phyloP scores from a whole-genome alignment of 2,888 invertebrate species.

The Hirtodrosophila cameraria region DNA sequence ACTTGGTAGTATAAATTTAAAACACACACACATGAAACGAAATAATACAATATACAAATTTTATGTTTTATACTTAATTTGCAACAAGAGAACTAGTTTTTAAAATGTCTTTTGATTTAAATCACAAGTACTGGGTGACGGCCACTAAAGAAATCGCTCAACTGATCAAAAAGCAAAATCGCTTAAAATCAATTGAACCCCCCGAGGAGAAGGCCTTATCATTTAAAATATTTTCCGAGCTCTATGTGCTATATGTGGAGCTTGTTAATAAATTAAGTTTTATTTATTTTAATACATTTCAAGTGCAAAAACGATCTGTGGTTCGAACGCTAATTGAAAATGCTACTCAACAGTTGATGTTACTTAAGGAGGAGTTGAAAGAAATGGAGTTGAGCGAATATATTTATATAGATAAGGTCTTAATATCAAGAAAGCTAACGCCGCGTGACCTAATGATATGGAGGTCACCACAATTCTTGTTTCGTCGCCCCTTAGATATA shows the following conservation, averaged over 20 bases:
- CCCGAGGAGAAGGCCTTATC: slow-evolving; percentile 65
- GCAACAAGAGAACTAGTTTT: background rate
- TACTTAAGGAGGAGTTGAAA: slow-evolving; percentile 85
- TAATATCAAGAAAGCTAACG: slow-evolving; percentile 87
- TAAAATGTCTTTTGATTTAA: slow-evolving; percentile 84
- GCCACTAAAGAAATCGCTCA: slow-evolving; percentile 83
- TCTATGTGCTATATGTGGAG: slow-evolving; percentile 80
- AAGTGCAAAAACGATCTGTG: slow-evolving; percentile 82
- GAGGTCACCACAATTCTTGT: slow-evolving; percentile 79
- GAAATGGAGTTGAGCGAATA: slow-evolving; percentile 86
- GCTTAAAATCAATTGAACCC: slow-evolving; percentile 72
- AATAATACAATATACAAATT: slow-evolving; percentile 7
- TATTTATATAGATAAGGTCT: slow-evolving; percentile 88
- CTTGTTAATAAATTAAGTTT: slow-evolving; percentile 81
- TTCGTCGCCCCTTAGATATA: slow-evolving; percentile 82
- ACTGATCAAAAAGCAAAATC: slow-evolving; percentile 82
- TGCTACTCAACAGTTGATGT: slow-evolving; percentile 84
- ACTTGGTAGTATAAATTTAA: background rate
- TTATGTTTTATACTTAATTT: background rate
- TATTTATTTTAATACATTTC: slow-evolving; percentile 80
- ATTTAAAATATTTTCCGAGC: slow-evolving; percentile 79
- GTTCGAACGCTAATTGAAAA: slow-evolving; percentile 73
- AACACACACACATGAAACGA: background rate
- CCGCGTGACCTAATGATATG: slow-evolving; percentile 86
- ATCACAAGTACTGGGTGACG: slow-evolving; percentile 85